phyloP scores from a whole-genome alignment of 2,888 invertebrate species.

The Melieria picta region DNA sequence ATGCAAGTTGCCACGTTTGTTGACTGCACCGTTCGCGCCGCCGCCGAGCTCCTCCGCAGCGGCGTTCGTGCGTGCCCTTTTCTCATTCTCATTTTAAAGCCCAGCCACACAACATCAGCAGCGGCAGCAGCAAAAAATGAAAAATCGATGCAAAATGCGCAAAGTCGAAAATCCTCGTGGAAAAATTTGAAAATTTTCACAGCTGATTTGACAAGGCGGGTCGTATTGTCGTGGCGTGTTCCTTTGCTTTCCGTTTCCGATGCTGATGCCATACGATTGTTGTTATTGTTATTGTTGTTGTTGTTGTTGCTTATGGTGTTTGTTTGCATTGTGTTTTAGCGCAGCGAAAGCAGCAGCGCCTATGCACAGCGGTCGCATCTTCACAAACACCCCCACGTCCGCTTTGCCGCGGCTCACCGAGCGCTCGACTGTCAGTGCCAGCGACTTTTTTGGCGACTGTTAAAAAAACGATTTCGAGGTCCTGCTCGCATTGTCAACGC shows the following conservation, averaged over 20 bases:
- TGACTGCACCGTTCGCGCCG: not conserved
- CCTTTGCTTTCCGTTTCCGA: not conserved
- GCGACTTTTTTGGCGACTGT: not conserved
- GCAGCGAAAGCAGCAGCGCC: not conserved
- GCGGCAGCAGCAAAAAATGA: not conserved
- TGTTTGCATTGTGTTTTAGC: not conserved
- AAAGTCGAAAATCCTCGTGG: conserved; percentile 67
- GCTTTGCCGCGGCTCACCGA: not conserved
- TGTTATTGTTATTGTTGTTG: not conserved
- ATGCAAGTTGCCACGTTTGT: not conserved
- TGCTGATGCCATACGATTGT: not conserved
- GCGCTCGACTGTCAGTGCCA: not conserved
- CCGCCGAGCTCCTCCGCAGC: not conserved
- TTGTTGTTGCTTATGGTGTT: not conserved
- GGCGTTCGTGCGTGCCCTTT: not conserved
- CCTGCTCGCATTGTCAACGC: not conserved
- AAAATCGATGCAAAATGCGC: conserved; percentile 1
- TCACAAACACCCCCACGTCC: not conserved
- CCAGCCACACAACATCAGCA: too few relatives aligned
- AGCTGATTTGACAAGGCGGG: conserved; percentile 62
- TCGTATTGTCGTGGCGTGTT: not conserved
- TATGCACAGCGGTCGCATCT: not conserved
- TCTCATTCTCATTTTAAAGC: too few relatives aligned
- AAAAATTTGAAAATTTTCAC: conserved; percentile 67
- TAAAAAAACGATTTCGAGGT: not conserved